A percentile compares a stretch with the other conserved stretches of the same genome.
Evolutionary conservation across 2,797 vertebrate genomes (phyloP).

Genomic region (Enteromius unitaeniatus): DNA sequence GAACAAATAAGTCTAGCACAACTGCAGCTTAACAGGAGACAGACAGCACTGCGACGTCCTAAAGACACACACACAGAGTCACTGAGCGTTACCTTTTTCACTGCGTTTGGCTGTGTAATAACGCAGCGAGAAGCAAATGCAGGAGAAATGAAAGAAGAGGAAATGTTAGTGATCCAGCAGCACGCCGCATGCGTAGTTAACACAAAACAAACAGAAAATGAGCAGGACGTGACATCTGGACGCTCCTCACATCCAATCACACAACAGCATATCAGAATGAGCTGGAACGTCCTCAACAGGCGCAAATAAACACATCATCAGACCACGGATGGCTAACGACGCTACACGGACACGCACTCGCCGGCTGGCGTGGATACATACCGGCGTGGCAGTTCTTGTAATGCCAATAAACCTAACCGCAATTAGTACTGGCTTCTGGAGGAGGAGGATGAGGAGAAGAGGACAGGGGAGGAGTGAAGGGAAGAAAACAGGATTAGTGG

Average conservation of each 20-base stretch:
- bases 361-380: constrained; percentile 82
- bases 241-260: constrained; percentile 25
- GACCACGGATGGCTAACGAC: constrained; percentile 60
- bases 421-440: constrained; percentile 95
- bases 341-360: constrained; percentile 40
- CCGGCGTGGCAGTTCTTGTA: constrained; percentile 88
- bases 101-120: constrained; percentile 68
- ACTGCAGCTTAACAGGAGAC: neutral
- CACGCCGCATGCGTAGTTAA: constrained; percentile 38
- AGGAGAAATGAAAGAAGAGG: constrained; percentile 59
- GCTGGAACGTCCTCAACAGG: constrained; percentile 41
- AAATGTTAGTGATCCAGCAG: constrained; percentile 47
- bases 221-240: neutral
- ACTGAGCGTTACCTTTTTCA: constrained; percentile 74
- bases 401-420: constrained; percentile 98
- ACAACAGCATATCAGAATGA: neutral
- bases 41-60: constrained; percentile 29
- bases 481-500: constrained; percentile 85
- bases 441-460: constrained; percentile 78
- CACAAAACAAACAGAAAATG: neutral
- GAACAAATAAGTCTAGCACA: neutral
- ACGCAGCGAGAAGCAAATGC: constrained; percentile 54
- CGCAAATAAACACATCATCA: constrained; percentile 22
- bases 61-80: constrained; percentile 37
- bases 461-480: constrained; percentile 77